Evolutionary conservation across 2,888 invertebrate species (phyloP).

Genomic region (Torymus texanus): DNA sequence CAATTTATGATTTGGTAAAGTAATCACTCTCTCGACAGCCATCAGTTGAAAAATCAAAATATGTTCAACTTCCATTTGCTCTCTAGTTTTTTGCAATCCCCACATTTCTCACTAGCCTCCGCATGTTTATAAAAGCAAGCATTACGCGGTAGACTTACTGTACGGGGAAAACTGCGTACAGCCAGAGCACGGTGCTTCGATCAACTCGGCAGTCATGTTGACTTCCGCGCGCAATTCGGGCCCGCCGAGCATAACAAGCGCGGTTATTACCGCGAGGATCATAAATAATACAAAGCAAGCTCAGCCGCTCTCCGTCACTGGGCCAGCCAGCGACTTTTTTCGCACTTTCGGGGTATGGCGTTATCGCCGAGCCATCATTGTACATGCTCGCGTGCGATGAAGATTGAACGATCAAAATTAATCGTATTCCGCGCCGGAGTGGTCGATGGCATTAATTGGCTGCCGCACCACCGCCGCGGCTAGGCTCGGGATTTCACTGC

Average conservation of each 20-base stretch:
- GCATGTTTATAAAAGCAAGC: no score
- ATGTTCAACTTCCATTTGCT: no score
- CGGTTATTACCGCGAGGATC: constrained; percentile 41
- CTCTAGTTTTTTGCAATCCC: no score
- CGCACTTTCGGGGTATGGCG: neutral
- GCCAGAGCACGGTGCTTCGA: constrained; percentile 58
- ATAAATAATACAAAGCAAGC: constrained; percentile 44
- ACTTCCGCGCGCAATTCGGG: constrained; percentile 54
- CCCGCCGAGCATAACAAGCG: constrained; percentile 25
- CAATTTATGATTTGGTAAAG: no score
- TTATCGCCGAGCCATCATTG: neutral
- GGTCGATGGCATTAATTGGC: constrained; percentile 9
- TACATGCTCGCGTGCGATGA: constrained; percentile 21
- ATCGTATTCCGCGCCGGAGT: constrained; percentile 6
- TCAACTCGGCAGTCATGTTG: constrained; percentile 59
- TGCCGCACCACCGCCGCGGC: neutral
- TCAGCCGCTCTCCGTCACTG: constrained; percentile 9
- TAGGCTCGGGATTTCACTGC: no score
- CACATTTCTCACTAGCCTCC: no score
- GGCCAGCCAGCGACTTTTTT: neutral
- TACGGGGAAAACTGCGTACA: constrained; percentile 51
- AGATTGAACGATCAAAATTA: constrained; percentile 40
- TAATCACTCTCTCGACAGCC: no score
- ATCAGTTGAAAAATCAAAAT: no score
- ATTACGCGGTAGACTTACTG: no score